These are phyloP conservation scores for Pluvianellus socialis DNA, from an alignment of 2,113 vertebrate species.

Conservation along the genomic window DNA sequence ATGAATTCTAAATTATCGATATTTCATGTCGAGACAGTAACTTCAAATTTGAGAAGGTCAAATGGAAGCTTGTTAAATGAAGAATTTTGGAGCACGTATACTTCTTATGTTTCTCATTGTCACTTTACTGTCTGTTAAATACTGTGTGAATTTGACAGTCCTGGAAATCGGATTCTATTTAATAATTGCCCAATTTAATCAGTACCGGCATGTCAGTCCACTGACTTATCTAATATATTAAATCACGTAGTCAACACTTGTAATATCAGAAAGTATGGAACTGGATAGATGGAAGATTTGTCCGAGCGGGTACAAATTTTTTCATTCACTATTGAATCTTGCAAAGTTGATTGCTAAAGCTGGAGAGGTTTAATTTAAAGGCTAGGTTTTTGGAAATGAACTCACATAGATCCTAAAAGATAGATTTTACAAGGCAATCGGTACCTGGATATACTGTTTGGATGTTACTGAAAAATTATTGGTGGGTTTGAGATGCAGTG, in stretches of 20 bases:
- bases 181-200: constrained; percentile 60
- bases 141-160: constrained; percentile 47
- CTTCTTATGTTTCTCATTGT: neutral
- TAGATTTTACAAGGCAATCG: neutral
- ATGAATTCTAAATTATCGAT: neutral
- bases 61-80: neutral
- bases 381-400: neutral
- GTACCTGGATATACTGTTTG: neutral
- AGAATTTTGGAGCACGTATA: neutral
- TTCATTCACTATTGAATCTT: neutral
- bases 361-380: neutral
- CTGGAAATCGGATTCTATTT: constrained; percentile 59
- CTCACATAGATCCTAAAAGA: neutral
- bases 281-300: neutral
- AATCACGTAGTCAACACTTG: neutral
- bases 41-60: neutral
- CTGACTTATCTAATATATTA: constrained; percentile 1
- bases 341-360: neutral
- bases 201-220: constrained; percentile 36
- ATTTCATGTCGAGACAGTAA: neutral
- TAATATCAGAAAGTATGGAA: neutral
- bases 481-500: neutral
- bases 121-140: constrained; percentile 24
- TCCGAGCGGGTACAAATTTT: neutral
- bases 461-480: neutral